Base-by-base conservation (phyloP, 2,113 vertebrate genomes). In the Elgaria multicarinata region DNA sequence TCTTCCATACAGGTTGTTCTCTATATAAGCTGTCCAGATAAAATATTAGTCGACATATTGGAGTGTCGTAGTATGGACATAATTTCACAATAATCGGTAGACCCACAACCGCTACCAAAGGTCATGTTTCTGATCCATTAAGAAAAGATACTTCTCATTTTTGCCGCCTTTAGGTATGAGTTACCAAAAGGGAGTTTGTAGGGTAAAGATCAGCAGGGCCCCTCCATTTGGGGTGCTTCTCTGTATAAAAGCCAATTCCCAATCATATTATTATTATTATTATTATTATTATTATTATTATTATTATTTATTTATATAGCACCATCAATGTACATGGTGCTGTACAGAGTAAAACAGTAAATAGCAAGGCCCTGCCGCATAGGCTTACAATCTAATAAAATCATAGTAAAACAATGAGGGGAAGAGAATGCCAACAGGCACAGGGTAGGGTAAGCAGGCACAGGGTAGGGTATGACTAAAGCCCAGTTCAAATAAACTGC, bases 21-120 rank as follows among this genome's bases (percentile, higher is more conserved):
- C 1, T 62, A 62, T 62, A 62, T 69, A 89, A 76, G 77, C 42
- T 85, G 28, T n/a, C 74, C 28, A 81, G 77, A 3, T 16, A 76
- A 83, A 26, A 79, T 75, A 85, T 6, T 26, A 42, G 67, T 62
- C 12, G 18, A 22, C 58, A 20, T 62, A 62, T 62, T 62, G 81
- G 74, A 44, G 31, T 33, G 6, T 36, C 44, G n/a, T 58, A 91
- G 90, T 8, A 7, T 66, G 77, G 55, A n/a, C 76, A 39, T 22
- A 4, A 42, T 94, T 88, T 88, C 89, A 88, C 66, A 42, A 5
- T 85, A 55, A 62, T 26, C 71, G 33, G 5, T 81, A 42, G 2
- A 92, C 18, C 72, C n/a, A 75, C 80, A 89, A 90, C 85, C 84
- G 82, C 87, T 91, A 67, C 81, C 1, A 6, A 58, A 74, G 72